Percentiles rank a stretch among this genome's conserved stretches.
These are phyloP conservation scores for Chaetura pelagica DNA, from an alignment of 2,113 vertebrate species.

Conservation along the genomic window DNA sequence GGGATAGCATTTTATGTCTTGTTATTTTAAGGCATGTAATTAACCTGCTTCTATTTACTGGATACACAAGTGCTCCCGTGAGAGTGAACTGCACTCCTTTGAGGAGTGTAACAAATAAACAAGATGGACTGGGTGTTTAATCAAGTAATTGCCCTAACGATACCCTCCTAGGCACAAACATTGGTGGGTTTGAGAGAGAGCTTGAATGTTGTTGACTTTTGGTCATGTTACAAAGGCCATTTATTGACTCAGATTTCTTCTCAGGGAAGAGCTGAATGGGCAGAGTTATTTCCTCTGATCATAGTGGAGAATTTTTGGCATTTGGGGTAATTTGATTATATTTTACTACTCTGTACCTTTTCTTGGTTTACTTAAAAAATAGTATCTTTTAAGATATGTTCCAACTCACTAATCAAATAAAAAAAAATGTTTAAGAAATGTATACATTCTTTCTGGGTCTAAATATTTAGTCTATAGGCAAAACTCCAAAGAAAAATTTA, in stretches of 20 bases:
- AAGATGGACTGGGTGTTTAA: constrained; percentile 51
- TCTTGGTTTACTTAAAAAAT: neutral
- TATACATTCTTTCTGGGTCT: neutral
- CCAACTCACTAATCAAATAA: neutral
- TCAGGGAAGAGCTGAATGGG: neutral
- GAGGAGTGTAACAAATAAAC: constrained; percentile 45
- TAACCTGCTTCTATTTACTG: constrained; percentile 47
- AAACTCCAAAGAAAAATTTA: neutral
- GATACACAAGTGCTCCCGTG: neutral
- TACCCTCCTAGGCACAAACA: constrained; percentile 47
- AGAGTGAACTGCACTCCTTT: neutral
- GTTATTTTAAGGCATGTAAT: constrained; percentile 34
- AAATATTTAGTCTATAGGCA: neutral
- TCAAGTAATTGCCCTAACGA: constrained; percentile 39
- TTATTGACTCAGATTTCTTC: constrained; percentile 47
- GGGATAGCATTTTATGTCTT: neutral
- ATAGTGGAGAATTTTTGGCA: neutral
- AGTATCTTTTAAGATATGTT: neutral
- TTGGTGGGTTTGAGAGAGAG: neutral
- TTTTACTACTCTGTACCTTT: neutral
- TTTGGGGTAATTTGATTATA: neutral
- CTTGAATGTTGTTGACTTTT: constrained; percentile 40
- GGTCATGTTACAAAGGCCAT: constrained; percentile 29
- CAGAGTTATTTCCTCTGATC: neutral
- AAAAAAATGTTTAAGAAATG: neutral